These are phyloP conservation scores for Drosophila orena DNA, from an alignment of 1,140 invertebrate genomes.

Conservation along the genomic window DNA sequence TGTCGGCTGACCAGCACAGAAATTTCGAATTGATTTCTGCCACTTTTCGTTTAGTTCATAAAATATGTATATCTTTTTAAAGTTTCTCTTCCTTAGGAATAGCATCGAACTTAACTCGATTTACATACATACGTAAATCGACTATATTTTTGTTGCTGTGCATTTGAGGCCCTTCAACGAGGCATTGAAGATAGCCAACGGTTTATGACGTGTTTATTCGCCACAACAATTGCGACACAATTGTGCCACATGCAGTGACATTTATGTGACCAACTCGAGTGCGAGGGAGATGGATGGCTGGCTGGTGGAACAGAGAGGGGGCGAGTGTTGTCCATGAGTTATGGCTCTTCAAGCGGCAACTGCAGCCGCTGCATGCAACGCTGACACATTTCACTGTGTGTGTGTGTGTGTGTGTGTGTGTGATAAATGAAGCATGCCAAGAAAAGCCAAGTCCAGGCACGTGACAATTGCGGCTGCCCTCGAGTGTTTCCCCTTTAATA, in stretches of 20 bases:
- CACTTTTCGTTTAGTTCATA: no score
- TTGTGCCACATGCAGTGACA: constrained; percentile 76
- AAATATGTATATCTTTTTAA: no score
- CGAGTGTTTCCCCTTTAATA: constrained; percentile 17
- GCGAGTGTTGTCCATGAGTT: constrained; percentile 66
- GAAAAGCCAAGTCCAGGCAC: constrained; percentile 41
- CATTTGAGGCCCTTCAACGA: constrained; percentile 17
- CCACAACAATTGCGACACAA: constrained; percentile 66
- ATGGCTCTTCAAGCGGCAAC: constrained; percentile 59
- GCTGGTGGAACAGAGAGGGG: constrained; percentile 10
- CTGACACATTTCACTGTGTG: constrained; percentile 59
- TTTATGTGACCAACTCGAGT: constrained; percentile 65
- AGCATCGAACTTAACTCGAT: no score
- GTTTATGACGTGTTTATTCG: constrained; percentile 62
- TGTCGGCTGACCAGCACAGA: constrained; percentile 19
- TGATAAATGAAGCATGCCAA: constrained; percentile 65
- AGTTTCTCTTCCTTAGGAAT: no score
- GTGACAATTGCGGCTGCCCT: constrained; percentile 30
- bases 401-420: constrained; percentile 52
- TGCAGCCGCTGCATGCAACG: constrained; percentile 38
- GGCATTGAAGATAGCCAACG: constrained; percentile 23
- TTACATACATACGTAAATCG: no score
- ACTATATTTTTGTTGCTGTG: neutral
- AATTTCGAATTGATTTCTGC: neutral
- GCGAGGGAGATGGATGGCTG: constrained; percentile 21